A percentile compares a stretch with the other conserved stretches of the same genome.
Conservation (phyloP, 2,888 invertebrate genomes). For the Plutella xylostella region DNA sequence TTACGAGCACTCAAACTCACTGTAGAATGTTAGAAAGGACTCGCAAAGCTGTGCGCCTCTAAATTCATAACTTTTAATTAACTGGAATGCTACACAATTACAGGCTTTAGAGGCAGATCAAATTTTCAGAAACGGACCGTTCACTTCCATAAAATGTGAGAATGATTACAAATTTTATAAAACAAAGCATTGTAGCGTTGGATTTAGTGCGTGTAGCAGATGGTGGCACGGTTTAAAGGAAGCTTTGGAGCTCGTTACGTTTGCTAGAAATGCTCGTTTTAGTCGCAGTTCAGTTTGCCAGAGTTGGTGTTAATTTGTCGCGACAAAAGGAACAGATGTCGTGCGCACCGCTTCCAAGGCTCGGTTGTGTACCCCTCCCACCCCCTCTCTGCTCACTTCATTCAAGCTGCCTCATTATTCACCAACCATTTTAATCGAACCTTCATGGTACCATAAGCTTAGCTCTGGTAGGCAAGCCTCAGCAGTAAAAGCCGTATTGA, state of each 20-base stretch:
- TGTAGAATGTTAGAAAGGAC: conserved; percentile 17
- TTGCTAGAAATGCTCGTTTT: conserved; percentile 41
- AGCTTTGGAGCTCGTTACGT: conserved; percentile 53
- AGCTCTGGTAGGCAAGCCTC: too few species aligned
- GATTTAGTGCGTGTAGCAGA: conserved; percentile 60
- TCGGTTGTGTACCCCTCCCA: conserved; percentile 1
- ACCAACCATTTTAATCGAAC: too few species aligned
- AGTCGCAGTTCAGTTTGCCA: conserved; percentile 50
- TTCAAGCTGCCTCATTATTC: too few species aligned
- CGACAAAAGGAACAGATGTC: conserved; percentile 59
- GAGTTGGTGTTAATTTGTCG: conserved; percentile 59
- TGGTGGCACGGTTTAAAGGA: conserved; percentile 53
- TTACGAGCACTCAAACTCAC: conserved; percentile 32
- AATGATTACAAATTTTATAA: conserved; percentile 67
- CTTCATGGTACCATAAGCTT: too few species aligned
- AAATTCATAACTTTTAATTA: conserved; percentile 70
- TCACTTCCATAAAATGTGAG: conserved; percentile 66
- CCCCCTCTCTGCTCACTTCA: too few species aligned
- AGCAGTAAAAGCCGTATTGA: too few species aligned
- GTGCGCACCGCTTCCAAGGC: conserved; percentile 23
- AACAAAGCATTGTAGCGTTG: conserved; percentile 63
- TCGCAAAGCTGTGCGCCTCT: conserved; percentile 46
- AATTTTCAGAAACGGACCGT: conserved; percentile 67
- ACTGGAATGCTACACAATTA: conserved; percentile 65
- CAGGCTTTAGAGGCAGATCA: conserved; percentile 66